Conservation (phyloP, 2,113 vertebrate species). For the Psittacus erithacus region DNA sequence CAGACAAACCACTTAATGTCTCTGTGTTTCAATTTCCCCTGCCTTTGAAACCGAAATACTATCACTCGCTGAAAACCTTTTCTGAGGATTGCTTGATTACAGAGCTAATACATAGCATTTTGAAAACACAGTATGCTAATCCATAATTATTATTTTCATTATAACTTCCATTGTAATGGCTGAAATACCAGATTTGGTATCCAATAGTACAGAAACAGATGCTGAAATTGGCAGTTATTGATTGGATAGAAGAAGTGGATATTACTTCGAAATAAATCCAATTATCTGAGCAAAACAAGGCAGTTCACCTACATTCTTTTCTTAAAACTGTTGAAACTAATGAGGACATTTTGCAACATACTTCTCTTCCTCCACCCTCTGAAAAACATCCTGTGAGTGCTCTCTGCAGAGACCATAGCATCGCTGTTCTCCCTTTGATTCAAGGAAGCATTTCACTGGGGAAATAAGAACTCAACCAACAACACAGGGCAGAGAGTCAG, state of each 20-base stretch:
- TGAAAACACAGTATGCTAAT: neutral
- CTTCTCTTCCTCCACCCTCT: neutral
- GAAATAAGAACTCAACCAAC: neutral
- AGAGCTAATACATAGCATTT: neutral
- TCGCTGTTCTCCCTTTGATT: neutral
- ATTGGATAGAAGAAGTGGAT: neutral
- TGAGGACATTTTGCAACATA: neutral
- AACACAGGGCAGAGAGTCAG: neutral
- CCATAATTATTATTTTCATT: constrained; percentile 33
- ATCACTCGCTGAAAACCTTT: neutral
- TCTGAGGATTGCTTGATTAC: constrained; percentile 30
- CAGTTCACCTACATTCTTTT: neutral
- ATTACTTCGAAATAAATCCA: neutral
- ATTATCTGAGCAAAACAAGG: neutral
- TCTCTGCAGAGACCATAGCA: neutral
- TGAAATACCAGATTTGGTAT: neutral
- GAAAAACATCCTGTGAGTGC: neutral
- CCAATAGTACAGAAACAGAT: neutral
- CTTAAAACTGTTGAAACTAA: neutral
- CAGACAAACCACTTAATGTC: constrained; percentile 54
- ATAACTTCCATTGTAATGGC: neutral
- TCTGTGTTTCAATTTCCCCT: constrained; percentile 34
- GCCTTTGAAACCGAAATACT: constrained; percentile 55
- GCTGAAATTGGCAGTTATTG: neutral
- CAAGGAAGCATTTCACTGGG: neutral